Percentiles rank a stretch among this genome's conserved stretches.
phyloP scores from a whole-genome alignment of 2,797 vertebrate species.

The Dryobates pubescens region DNA sequence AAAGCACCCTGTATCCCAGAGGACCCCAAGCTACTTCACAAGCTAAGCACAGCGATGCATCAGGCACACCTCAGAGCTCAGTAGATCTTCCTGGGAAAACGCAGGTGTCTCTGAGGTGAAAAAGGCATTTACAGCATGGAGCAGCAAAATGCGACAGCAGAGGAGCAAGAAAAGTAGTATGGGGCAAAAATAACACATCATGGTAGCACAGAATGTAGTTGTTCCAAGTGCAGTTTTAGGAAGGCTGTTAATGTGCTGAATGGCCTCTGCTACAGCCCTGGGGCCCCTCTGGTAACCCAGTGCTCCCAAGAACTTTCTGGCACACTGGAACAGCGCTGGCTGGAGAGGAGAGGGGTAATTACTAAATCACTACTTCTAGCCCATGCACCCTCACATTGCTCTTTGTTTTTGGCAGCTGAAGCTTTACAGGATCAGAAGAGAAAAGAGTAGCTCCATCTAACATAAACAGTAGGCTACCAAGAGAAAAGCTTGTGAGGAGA shows the following conservation, averaged over 20 bases:
- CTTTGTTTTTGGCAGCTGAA: not conserved
- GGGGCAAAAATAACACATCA: not conserved
- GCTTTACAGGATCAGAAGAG: not conserved
- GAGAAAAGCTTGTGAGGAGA: not conserved
- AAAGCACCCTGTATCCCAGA: slow-evolving; percentile 7
- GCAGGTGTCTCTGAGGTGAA: not conserved
- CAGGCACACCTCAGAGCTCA: slow-evolving; percentile 1
- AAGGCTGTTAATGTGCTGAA: not conserved
- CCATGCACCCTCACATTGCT: not conserved
- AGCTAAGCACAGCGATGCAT: not conserved
- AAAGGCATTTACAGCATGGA: not conserved
- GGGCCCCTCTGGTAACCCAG: not conserved
- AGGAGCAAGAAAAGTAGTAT: not conserved
- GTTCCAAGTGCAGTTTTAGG: not conserved
- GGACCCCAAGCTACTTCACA: slow-evolving; percentile 1
- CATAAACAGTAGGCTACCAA: not conserved
- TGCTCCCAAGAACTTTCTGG: not conserved
- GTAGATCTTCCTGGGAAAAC: not conserved
- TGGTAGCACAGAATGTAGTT: not conserved
- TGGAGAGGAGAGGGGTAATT: not conserved
- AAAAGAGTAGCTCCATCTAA: not conserved
- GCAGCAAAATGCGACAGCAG: not conserved
- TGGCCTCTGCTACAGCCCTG: not conserved
- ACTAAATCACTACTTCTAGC: not conserved
- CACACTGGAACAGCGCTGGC: not conserved